Percentiles rank a stretch among this genome's conserved stretches.
Conservation (phyloP, 92 coral and sea anemone genomes). For the Galaxea fascicularis region DNA sequence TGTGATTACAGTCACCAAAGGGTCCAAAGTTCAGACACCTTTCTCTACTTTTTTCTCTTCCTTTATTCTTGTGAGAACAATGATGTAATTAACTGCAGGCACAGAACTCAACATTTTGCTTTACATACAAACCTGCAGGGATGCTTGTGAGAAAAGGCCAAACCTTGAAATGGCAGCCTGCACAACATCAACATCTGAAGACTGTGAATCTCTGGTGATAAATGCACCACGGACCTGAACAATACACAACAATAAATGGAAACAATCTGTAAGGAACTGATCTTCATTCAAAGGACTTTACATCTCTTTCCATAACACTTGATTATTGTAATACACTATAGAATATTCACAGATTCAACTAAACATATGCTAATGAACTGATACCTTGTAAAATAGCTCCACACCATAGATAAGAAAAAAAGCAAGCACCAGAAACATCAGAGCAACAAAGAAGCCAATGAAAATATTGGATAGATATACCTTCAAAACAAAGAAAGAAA, state of each 20-base stretch:
- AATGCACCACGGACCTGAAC: slow-evolving; percentile 93
- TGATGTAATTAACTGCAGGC: not conserved
- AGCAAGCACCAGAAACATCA: slow-evolving; percentile 88
- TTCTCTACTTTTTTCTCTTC: no score
- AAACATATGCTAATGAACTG: no score
- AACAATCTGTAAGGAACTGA: not conserved
- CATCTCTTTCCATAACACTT: no score
- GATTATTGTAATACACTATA: no score
- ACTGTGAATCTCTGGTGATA: slow-evolving; percentile 48
- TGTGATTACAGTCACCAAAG: no score
- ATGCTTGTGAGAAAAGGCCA: slow-evolving; percentile 89
- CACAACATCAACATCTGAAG: slow-evolving; percentile 73
- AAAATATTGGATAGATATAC: slow-evolving; percentile 78
- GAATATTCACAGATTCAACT: no score
- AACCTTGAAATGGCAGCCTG: slow-evolving; percentile 90
- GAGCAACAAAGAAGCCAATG: slow-evolving; percentile 90
- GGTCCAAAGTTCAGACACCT: no score
- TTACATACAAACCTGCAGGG: slow-evolving; percentile 78
- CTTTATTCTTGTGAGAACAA: not conserved
- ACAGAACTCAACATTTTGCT: not conserved
- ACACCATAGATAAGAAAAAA: slow-evolving; percentile 97
- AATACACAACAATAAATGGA: not conserved
- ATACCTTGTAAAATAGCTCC: slow-evolving; percentile 93
- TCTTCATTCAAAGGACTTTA: no score
- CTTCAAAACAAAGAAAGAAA: slow-evolving; percentile 44